These are phyloP conservation scores for Ophion slaviceki DNA, from an alignment of 2,888 invertebrate species.

Conservation along the genomic window DNA sequence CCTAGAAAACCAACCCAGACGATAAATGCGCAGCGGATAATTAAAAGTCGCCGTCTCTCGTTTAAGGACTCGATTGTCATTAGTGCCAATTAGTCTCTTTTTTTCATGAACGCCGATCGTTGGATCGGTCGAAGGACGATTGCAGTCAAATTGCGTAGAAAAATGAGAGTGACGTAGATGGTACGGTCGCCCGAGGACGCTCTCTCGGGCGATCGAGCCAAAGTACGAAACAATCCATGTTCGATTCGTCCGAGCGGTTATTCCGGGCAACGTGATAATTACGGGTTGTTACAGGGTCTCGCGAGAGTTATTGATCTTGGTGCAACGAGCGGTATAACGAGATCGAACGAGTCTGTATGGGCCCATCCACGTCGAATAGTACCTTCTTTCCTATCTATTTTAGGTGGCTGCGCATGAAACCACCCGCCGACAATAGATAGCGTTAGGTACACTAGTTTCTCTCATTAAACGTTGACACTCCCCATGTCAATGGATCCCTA, in stretches of 20 bases:
- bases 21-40: background rate
- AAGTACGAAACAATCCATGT: conserved; percentile 43
- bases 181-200: conserved; percentile 1
- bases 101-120: background rate
- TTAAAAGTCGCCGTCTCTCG: background rate
- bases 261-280: conserved; percentile 56
- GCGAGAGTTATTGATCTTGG: conserved; percentile 57
- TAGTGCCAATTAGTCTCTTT: background rate
- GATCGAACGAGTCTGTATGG: conserved; percentile 8
- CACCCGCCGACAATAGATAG: background rate
- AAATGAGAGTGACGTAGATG: background rate
- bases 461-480: background rate
- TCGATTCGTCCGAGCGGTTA: conserved; percentile 46
- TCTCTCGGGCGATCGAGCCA: conserved; percentile 3
- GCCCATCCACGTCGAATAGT: background rate
- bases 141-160: conserved; percentile 8
- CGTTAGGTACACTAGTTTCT: background rate
- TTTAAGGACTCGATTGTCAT: background rate
- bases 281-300: conserved; percentile 54
- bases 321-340: conserved; percentile 37
- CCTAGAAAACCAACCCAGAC: background rate
- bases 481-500: background rate
- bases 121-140: background rate
- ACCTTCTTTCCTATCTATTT: background rate
- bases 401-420: background rate